Conservation (phyloP, 2,797 vertebrate species). For the Spinus olivaceus region DNA sequence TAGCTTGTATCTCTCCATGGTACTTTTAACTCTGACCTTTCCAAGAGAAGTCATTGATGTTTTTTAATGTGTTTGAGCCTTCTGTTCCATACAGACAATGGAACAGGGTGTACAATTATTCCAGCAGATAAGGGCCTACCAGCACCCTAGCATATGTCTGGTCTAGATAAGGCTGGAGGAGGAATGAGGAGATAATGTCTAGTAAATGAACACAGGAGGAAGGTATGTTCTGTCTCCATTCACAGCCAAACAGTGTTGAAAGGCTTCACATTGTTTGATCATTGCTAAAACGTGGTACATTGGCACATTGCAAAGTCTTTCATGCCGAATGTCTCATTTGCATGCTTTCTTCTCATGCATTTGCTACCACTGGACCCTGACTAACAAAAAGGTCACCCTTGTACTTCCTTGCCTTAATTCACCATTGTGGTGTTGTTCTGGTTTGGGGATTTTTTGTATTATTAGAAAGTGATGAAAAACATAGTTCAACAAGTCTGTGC, state of each 20-base stretch:
- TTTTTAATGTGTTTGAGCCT: not conserved
- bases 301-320: not conserved
- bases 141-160: not conserved
- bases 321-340: not conserved
- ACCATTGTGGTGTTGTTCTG: not conserved
- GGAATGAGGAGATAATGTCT: not conserved
- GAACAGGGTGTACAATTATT: not conserved
- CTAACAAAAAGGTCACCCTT: not conserved
- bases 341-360: not conserved
- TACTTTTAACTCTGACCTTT: not conserved
- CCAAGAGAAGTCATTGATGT: not conserved
- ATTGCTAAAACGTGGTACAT: not conserved
- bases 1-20: not conserved
- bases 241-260: not conserved
- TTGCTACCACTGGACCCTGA: not conserved
- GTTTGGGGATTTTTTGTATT: not conserved
- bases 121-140: not conserved
- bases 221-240: not conserved
- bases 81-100: not conserved
- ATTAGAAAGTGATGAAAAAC: not conserved
- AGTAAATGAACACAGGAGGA: not conserved
- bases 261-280: not conserved
- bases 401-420: not conserved
- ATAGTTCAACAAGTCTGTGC: not conserved
- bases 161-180: slow-evolving; percentile 22